phyloP scores from a whole-genome alignment of 2,113 vertebrate genomes.

The Strix uralensis region DNA sequence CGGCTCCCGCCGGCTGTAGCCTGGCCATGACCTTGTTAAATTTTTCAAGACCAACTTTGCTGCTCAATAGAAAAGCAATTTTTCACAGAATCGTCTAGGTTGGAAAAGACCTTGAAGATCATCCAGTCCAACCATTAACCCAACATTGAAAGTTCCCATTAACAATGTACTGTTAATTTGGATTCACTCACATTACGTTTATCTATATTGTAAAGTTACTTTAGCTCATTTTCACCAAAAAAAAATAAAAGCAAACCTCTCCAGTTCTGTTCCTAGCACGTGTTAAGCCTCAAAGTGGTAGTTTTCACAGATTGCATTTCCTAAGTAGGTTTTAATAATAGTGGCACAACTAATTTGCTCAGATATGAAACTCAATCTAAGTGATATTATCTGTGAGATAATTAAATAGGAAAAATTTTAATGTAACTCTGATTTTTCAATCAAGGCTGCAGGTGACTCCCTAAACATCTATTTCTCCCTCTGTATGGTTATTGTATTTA shows the following conservation, averaged over 20 bases:
- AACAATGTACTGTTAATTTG: neutral
- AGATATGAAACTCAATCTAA: slow-evolving; percentile 41
- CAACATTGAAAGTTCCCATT: too few species aligned
- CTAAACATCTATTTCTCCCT: neutral
- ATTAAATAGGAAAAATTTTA: slow-evolving; percentile 44
- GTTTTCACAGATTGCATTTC: slow-evolving; percentile 31
- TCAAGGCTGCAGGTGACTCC: slow-evolving; percentile 22
- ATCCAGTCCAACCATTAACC: too few species aligned
- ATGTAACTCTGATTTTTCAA: slow-evolving; percentile 54
- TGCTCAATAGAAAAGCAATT: neutral
- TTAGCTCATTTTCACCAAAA: neutral
- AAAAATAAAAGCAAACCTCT: neutral
- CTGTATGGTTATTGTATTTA: neutral
- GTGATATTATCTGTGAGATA: slow-evolving; percentile 40
- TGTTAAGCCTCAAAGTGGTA: slow-evolving; percentile 9
- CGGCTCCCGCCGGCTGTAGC: neutral
- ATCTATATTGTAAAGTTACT: neutral
- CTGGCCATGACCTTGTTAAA: neutral
- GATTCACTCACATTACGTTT: neutral
- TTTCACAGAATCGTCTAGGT: neutral
- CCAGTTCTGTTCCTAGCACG: neutral
- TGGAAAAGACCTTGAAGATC: too few species aligned
- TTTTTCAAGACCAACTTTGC: neutral
- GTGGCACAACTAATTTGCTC: slow-evolving; percentile 56
- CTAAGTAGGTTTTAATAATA: slow-evolving; percentile 68